Evolutionary conservation across 2,113 vertebrate species (phyloP).

Genomic region (Bos indicus): DNA sequence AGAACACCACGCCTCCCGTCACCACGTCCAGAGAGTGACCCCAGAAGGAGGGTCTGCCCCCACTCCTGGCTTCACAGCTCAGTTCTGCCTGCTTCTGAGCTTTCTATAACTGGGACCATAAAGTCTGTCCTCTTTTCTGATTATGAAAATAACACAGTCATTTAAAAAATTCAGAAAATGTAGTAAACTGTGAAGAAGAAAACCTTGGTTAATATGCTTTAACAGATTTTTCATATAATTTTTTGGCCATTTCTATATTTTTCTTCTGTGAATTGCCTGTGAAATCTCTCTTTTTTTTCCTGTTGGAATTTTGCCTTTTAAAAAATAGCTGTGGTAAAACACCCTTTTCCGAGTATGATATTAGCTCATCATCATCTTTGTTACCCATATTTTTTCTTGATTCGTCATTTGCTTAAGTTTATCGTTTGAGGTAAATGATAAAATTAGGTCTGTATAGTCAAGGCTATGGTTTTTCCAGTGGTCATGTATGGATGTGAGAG

Average conservation of each 20-base stretch:
- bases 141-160: neutral
- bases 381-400: neutral
- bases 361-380: neutral
- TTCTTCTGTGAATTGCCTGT: neutral
- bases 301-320: neutral
- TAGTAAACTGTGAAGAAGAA: neutral
- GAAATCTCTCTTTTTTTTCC: neutral
- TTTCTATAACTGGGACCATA: fast-evolving
- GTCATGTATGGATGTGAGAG: neutral
- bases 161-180: neutral
- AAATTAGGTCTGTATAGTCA: neutral
- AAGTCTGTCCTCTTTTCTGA: no score
- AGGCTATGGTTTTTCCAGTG: neutral
- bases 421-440: neutral
- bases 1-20: fast-evolving
- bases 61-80: fast-evolving
- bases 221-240: neutral
- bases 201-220: neutral
- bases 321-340: neutral
- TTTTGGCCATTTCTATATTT: neutral
- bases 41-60: fast-evolving
- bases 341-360: neutral
- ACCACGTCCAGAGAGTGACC: fast-evolving
- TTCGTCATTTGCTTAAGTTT: neutral
- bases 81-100: fast-evolving